phyloP scores from a whole-genome alignment of 2,888 invertebrate species.

The Microchrysa polita region DNA sequence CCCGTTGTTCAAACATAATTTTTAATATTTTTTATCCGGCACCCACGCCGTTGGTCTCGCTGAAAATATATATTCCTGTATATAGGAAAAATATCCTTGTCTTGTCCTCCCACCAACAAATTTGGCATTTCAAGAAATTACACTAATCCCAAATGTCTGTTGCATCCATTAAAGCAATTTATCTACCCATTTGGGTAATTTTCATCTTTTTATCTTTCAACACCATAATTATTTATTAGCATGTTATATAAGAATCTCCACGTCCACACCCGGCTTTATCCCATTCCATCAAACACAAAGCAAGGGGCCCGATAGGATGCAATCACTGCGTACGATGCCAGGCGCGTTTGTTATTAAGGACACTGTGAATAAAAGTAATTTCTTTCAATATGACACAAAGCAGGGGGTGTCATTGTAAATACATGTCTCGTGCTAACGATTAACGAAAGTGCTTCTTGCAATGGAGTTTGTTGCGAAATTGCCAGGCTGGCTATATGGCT shows the following conservation, averaged over 20 bases:
- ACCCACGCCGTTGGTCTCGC: too few relatives aligned
- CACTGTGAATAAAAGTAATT: slow-evolving; percentile 3
- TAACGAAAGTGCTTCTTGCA: slow-evolving; percentile 10
- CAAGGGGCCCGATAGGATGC: too few relatives aligned
- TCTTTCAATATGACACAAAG: background rate
- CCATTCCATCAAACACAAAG: background rate
- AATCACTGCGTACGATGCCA: too few relatives aligned
- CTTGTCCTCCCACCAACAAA: background rate
- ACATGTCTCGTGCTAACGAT: background rate
- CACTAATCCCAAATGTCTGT: background rate
- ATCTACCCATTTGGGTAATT: slow-evolving; percentile 8
- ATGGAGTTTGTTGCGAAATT: background rate
- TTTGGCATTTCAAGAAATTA: background rate
- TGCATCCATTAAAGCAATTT: slow-evolving; percentile 22
- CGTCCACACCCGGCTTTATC: background rate
- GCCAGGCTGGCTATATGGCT: too few relatives aligned
- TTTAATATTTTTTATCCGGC: too few relatives aligned
- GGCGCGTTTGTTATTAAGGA: background rate
- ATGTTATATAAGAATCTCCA: background rate
- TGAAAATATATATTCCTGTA: too few relatives aligned
- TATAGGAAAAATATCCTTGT: too few relatives aligned
- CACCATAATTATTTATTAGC: slow-evolving; percentile 14
- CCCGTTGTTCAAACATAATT: too few relatives aligned
- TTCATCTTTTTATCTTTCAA: slow-evolving; percentile 26
- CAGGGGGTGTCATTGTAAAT: background rate